A percentile compares a stretch with the other conserved stretches of the same genome.
Conservation (phyloP, 2,113 vertebrate genomes). For the Nyctibius bracteatus region DNA sequence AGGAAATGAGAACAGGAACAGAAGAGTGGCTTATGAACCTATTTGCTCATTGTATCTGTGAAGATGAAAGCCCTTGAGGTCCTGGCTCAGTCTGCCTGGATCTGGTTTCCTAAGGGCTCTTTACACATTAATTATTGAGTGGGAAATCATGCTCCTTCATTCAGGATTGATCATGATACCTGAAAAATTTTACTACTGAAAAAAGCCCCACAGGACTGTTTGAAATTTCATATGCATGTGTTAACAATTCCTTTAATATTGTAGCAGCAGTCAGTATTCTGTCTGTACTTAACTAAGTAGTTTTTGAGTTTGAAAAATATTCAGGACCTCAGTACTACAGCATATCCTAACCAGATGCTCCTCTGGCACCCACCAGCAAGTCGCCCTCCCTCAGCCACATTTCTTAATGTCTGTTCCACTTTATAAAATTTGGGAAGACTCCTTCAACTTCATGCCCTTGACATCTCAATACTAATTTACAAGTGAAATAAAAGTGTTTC, state of each 20-base stretch:
- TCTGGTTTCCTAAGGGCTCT: neutral
- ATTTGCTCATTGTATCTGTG: rapidly evolving
- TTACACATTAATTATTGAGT: neutral
- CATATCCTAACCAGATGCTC: neutral
- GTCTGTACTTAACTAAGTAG: neutral
- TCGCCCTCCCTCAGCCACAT: neutral
- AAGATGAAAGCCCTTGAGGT: neutral
- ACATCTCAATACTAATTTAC: neutral
- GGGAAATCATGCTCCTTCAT: neutral
- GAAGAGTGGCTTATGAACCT: neutral
- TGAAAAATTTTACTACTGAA: neutral
- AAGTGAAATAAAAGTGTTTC: neutral
- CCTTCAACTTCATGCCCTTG: neutral
- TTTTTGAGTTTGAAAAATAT: neutral
- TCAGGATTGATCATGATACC: neutral
- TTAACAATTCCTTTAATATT: neutral
- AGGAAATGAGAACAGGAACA: neutral
- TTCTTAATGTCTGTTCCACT: neutral
- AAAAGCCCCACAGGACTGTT: neutral
- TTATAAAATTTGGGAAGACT: neutral
- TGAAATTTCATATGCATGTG: neutral
- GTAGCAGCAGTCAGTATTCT: neutral
- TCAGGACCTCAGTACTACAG: neutral
- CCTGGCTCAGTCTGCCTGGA: neutral
- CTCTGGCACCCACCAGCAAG: neutral